Conservation (phyloP, 2,113 vertebrate genomes). For the Bujurquina vittata region DNA sequence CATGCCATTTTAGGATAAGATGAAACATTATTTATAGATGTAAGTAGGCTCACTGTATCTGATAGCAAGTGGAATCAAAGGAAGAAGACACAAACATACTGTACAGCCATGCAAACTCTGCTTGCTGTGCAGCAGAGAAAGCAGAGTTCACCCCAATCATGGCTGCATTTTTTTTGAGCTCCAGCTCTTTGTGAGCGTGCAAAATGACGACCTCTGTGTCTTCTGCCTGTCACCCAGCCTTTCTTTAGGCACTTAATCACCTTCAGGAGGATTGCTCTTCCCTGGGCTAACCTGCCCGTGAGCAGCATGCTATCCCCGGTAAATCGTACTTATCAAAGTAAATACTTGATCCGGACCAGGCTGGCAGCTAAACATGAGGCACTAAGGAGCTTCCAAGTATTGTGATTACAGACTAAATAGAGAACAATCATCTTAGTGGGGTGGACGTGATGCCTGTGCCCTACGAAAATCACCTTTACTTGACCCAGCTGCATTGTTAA, state of each 20-base stretch:
- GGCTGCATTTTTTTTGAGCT: conserved; percentile 78
- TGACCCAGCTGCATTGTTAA: conserved; percentile 54
- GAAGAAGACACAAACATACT: background rate
- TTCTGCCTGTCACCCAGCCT: conserved; percentile 84
- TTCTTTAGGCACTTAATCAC: conserved; percentile 90
- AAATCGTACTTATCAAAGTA: conserved; percentile 86
- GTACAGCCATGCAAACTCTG: background rate
- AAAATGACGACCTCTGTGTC: conserved; percentile 85
- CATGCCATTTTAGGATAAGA: no score
- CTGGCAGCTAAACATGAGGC: conserved; percentile 76
- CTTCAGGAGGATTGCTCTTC: conserved; percentile 82
- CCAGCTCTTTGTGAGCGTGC: conserved; percentile 79
- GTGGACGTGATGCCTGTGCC: conserved; percentile 75
- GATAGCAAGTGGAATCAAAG: background rate
- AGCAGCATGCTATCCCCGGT: conserved; percentile 71
- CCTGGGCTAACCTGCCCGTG: conserved; percentile 80
- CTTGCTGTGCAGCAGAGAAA: background rate
- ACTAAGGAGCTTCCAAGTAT: conserved; percentile 77
- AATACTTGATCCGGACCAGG: conserved; percentile 85
- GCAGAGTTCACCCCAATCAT: background rate
- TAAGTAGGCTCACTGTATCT: background rate
- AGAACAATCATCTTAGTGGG: conserved; percentile 80
- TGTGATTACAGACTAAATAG: conserved; percentile 83
- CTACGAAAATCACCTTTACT: conserved; percentile 64
- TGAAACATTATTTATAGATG: background rate